Evolutionary conservation across 1,140 invertebrate genomes (phyloP), one percentile per base, ranked within the genome.

Genomic region (Nephotettix cincticeps): DNA sequence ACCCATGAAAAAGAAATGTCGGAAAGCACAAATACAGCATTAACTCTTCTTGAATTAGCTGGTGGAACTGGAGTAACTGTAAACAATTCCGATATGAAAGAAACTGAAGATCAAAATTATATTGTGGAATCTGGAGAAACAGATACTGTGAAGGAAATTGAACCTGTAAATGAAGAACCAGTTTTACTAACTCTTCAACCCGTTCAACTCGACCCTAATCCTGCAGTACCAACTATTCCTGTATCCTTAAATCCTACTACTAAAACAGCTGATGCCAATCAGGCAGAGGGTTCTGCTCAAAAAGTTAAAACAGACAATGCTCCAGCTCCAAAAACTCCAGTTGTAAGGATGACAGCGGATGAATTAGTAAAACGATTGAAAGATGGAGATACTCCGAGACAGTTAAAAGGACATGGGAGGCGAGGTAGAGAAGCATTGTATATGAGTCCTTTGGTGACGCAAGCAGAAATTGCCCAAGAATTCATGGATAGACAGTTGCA

Each of bases 391-490:
- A 61, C 23, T 6, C 56, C 56, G 9, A 19, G 47, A 19, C 17
- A 19, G 6, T 6, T 51, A n/a, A 23, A 4, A 6, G 23, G 56
- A 25, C 3, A 19, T 6, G 47, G 47, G 19, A 51, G 14, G 4
- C 14, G 21, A 51, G 14, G 47, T 51, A 21, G 14, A 51, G 21
- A 51, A 9, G 14, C n/a, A 3, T 3, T 19, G 6, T 51, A 51
- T n/a, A 82, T 80, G 6, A 84, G 82, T 76, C 81, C 82, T 66
- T 83, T 84, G 29, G 80, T 84, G 1, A 81, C 80, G 1, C 81
- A 81, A 72, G 77, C 80, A 36, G 83, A 84, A 75, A 81, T 85
- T 47, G 80, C 83, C 30, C 76, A 82, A 66, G 83, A 84, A 75
- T 77, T 85, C 29, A 70, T 83, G 19, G 80, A 83, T 72, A 73